Conservation (phyloP, 1,140 invertebrate species). For the Drosophila nigromelanica region DNA sequence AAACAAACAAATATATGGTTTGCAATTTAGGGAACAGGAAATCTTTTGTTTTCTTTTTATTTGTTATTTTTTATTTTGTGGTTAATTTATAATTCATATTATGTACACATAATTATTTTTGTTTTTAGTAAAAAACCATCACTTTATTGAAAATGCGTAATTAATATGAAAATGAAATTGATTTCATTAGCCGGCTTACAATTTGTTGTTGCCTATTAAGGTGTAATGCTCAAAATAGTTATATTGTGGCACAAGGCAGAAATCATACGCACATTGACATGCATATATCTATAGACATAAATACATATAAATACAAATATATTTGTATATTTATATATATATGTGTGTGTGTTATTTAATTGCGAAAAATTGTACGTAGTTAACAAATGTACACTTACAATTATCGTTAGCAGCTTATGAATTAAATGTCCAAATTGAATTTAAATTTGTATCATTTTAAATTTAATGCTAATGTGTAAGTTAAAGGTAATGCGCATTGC, state of each 20-base stretch:
- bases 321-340: slow-evolving; percentile 31
- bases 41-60: background rate
- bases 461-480: slow-evolving; percentile 43
- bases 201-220: slow-evolving; percentile 39
- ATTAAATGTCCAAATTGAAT: slow-evolving; percentile 27
- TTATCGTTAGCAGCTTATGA: slow-evolving; percentile 64
- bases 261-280: slow-evolving; percentile 52
- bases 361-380: slow-evolving; percentile 64
- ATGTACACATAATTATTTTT: slow-evolving; percentile 12
- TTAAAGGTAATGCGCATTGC: slow-evolving; percentile 33
- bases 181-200: slow-evolving; percentile 73
- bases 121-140: slow-evolving; percentile 81
- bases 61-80: slow-evolving; percentile 16
- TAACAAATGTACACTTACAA: slow-evolving; percentile 79
- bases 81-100: background rate
- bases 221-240: slow-evolving; percentile 7
- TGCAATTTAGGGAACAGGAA: too few species aligned
- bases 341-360: slow-evolving; percentile 42
- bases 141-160: slow-evolving; percentile 83
- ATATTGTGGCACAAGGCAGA: slow-evolving; percentile 21
- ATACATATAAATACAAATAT: slow-evolving; percentile 19
- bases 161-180: slow-evolving; percentile 78
- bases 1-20: background rate
- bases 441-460: slow-evolving; percentile 24
- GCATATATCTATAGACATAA: slow-evolving; percentile 46